These are phyloP conservation scores for Microctenopoma steveboyesi DNA, from an alignment of 2,797 vertebrate genomes.

Conservation along the genomic window DNA sequence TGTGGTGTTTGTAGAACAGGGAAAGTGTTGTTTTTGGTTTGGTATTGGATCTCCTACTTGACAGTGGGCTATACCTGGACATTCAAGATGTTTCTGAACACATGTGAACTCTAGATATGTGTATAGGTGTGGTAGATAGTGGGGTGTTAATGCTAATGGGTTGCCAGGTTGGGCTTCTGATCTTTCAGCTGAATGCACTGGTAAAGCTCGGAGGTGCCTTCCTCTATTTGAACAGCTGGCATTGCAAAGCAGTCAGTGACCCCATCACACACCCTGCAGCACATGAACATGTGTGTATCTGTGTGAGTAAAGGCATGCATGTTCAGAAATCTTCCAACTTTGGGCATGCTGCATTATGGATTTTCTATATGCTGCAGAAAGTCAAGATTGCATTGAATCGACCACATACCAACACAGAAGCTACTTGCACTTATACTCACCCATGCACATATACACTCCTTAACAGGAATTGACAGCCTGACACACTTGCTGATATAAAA, in stretches of 20 bases:
- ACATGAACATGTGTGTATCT: slow-evolving; percentile 46
- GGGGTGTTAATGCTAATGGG: slow-evolving; percentile 29
- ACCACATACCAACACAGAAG: slow-evolving; percentile 42
- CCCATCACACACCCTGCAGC: slow-evolving; percentile 58
- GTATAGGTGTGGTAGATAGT: slow-evolving; percentile 23
- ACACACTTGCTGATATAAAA: slow-evolving; percentile 68
- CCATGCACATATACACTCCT: slow-evolving; percentile 38
- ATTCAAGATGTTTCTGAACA: neutral
- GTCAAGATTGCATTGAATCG: slow-evolving; percentile 65
- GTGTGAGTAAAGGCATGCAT: slow-evolving; percentile 44
- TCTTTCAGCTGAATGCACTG: slow-evolving; percentile 71
- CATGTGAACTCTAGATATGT: neutral
- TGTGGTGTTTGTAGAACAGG: neutral
- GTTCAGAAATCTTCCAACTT: slow-evolving; percentile 5
- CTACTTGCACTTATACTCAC: slow-evolving; percentile 53
- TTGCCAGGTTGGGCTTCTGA: slow-evolving; percentile 36
- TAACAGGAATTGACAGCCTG: slow-evolving; percentile 70
- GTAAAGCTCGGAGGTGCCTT: slow-evolving; percentile 62
- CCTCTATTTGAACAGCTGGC: slow-evolving; percentile 85
- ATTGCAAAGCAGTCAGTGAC: slow-evolving; percentile 54
- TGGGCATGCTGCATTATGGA: slow-evolving; percentile 79
- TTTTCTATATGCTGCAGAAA: slow-evolving; percentile 26
- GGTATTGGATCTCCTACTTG: neutral
- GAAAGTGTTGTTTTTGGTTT: neutral
- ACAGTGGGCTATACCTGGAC: neutral